phyloP scores from a whole-genome alignment of 2,888 invertebrate species.

The Melinaea marsaeus region DNA sequence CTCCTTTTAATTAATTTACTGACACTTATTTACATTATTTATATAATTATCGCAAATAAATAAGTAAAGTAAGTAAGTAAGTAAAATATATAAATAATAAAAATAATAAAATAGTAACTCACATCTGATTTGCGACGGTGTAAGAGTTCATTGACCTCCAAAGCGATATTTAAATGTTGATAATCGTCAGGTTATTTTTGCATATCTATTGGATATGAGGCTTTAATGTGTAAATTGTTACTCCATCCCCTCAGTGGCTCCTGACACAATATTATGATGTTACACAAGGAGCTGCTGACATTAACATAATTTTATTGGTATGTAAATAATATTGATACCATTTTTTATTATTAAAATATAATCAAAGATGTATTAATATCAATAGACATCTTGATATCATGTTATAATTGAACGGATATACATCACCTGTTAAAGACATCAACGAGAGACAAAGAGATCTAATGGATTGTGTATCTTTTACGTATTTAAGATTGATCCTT shows the following conservation, averaged over 20 bases:
- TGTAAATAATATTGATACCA: constrained; percentile 14
- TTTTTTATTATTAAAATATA: too few relatives aligned
- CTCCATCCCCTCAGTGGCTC: constrained; percentile 36
- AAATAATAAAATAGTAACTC: too few relatives aligned
- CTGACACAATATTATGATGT: constrained; percentile 23
- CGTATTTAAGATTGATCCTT: too few relatives aligned
- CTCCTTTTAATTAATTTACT: neutral
- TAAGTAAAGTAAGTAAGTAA: too few relatives aligned
- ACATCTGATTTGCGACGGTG: too few relatives aligned
- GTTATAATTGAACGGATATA: neutral
- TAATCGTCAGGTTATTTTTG: constrained; percentile 62
- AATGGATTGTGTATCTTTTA: too few relatives aligned
- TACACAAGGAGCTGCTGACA: constrained; percentile 33
- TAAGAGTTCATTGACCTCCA: constrained; percentile 56
- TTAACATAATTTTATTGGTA: constrained; percentile 37
- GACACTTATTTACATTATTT: too few relatives aligned
- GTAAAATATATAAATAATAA: too few relatives aligned
- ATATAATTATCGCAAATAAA: too few relatives aligned
- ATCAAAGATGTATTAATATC: too few relatives aligned
- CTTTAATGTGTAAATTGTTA: constrained; percentile 61
- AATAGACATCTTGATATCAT: too few relatives aligned
- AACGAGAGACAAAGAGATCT: constrained; percentile 32
- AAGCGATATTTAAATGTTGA: constrained; percentile 31
- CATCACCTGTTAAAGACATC: constrained; percentile 41
- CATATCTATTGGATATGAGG: constrained; percentile 62